These are phyloP conservation scores for Monochamus alternatus DNA, from an alignment of 2,888 invertebrate genomes.

Conservation along the genomic window DNA sequence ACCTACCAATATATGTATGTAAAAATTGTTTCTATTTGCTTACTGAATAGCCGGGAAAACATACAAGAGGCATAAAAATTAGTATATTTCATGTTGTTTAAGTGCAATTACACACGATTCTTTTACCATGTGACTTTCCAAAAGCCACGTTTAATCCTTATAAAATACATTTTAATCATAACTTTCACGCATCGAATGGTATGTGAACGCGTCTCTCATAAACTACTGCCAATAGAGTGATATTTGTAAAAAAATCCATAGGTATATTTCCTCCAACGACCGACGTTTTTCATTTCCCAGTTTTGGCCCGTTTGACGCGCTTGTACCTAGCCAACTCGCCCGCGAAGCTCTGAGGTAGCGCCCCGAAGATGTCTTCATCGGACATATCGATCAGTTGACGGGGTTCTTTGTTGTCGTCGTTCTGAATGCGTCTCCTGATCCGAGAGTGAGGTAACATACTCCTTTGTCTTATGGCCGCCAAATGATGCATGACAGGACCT, in stretches of 20 bases:
- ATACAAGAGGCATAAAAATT: slow-evolving; percentile 25
- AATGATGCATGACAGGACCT: slow-evolving; percentile 56
- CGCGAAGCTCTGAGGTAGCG: slow-evolving; percentile 67
- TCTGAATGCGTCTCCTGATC: slow-evolving; percentile 52
- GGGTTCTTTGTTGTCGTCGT: slow-evolving; percentile 47
- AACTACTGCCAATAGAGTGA: slow-evolving; percentile 14
- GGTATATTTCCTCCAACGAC: background rate
- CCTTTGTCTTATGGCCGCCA: slow-evolving; percentile 56
- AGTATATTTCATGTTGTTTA: slow-evolving; percentile 26
- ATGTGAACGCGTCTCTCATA: background rate
- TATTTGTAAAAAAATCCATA: slow-evolving; percentile 12
- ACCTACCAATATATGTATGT: too few species aligned
- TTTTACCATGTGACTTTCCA: slow-evolving; percentile 23
- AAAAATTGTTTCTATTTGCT: too few species aligned
- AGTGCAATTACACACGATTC: slow-evolving; percentile 22
- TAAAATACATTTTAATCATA: slow-evolving; percentile 27
- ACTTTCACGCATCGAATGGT: slow-evolving; percentile 12
- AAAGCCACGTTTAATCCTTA: slow-evolving; percentile 34
- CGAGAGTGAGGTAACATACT: slow-evolving; percentile 56
- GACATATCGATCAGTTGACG: slow-evolving; percentile 63
- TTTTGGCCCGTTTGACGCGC: slow-evolving; percentile 63
- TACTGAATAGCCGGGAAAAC: background rate
- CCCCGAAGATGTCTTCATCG: slow-evolving; percentile 68
- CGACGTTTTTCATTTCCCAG: background rate
- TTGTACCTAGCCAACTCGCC: slow-evolving; percentile 68